Evolutionary conservation across 2,113 vertebrate genomes (phyloP), one percentile per base, ranked within the genome.

Genomic region (Oreochromis tanganicae): DNA sequence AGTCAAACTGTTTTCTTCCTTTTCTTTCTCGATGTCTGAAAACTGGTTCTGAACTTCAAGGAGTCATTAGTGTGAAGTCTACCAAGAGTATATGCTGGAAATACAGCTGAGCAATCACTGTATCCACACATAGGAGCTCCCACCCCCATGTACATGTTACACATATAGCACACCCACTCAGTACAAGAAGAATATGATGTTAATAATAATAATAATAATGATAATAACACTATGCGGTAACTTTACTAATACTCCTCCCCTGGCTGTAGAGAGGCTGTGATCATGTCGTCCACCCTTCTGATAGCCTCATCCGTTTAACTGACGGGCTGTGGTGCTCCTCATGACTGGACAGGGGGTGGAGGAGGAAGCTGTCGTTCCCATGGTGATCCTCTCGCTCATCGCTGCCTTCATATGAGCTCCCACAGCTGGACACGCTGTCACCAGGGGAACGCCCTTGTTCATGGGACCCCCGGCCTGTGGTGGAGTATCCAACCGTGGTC

Each of bases 241-340:
- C 92, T 89, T 86, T 82, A 7, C 81, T 81, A 73, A 48, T 80
- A 17, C 41, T 88, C 71, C 89, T 54, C 78, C 85, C 56, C 34
- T 27, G 66, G 66, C 71, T 57, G 59, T 9, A 17, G 68, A 7
- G 84, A 9, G 13, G 4, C 80, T 10, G 81, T 93, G 95, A 98
- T 98, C 98, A 99, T 97, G 98, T 97, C 2, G 98, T 98, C 98
- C 98, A 99, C 93, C 98, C 97, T 96, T 99, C 98, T 81, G 98
- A 97, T 87, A 98, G 97, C 93, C 98, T 96, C 97, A 99, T 98
- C 89, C 98, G 97, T 94, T 99, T 99, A 90, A 99, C 97, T 52
- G 98, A 98, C 75, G 98, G 98, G 93, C 98, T 99, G 96, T 97
- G 97, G 90, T 95, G 97, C 96, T 97, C 97, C 54, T 98, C 98